A percentile compares a stretch with the other conserved stretches of the same genome.
Evolutionary conservation across 2,888 invertebrate species (phyloP).

Genomic region (Drosophila limbata): DNA sequence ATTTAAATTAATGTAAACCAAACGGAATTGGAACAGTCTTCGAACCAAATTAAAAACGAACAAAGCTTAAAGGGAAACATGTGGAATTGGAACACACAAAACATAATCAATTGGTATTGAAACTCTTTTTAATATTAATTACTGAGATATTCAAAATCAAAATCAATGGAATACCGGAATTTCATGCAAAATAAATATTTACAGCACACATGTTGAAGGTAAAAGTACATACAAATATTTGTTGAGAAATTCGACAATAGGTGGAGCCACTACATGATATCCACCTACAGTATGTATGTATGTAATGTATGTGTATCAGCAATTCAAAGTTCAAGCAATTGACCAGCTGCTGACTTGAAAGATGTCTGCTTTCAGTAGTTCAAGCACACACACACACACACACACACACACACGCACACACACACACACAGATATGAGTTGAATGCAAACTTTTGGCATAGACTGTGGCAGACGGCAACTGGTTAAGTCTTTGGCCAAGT

Average conservation of each 20-base stretch:
- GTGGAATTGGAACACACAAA: not conserved
- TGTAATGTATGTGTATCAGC: constrained; percentile 6
- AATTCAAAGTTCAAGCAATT: constrained; percentile 57
- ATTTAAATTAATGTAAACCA: not conserved
- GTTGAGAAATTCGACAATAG: constrained; percentile 14
- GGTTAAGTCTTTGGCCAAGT: constrained; percentile 44
- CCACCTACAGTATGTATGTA: not conserved
- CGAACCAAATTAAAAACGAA: too few relatives aligned
- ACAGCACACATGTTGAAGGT: not conserved
- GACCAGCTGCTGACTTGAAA: constrained; percentile 38
- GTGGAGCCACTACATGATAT: constrained; percentile 24
- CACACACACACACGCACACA: constrained; percentile 20
- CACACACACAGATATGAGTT: constrained; percentile 11
- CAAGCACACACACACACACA: constrained; percentile 16
- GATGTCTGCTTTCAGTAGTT: constrained; percentile 26
- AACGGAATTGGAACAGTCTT: not conserved
- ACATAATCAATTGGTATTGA: not conserved
- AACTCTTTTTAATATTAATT: not conserved
- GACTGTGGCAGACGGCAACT: constrained; percentile 57
- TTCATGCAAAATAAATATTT: constrained; percentile 10
- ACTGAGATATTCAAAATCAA: not conserved
- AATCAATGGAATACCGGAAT: not conserved
- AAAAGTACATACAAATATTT: not conserved
- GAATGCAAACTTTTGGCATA: constrained; percentile 60
- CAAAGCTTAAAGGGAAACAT: not conserved